Percentiles rank a stretch among this genome's conserved stretches.
These are phyloP conservation scores for Helicorthomorpha holstii DNA, from an alignment of 1,140 invertebrate species.

Conservation along the genomic window DNA sequence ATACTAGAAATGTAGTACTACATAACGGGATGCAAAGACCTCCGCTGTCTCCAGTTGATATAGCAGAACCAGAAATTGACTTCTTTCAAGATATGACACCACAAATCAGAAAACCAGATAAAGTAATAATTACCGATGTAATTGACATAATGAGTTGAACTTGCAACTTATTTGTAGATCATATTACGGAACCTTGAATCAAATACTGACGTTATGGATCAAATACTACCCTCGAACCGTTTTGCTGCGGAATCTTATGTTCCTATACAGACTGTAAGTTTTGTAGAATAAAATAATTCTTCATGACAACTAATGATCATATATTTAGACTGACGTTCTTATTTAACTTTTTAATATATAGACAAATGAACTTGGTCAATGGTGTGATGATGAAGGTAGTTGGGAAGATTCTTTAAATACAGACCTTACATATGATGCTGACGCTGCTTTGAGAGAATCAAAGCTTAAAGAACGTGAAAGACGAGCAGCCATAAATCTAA, in stretches of 20 bases:
- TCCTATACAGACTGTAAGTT: not conserved
- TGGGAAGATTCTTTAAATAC: not conserved
- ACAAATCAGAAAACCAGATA: not conserved
- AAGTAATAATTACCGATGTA: not conserved
- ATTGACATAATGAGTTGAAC: not conserved
- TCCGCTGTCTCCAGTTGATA: not conserved
- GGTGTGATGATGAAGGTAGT: not conserved
- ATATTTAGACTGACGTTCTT: not conserved
- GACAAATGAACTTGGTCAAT: not conserved
- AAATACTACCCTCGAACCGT: not conserved
- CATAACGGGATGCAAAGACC: not conserved
- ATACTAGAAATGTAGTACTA: no score
- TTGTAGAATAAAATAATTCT: not conserved
- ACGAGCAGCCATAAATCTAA: not conserved
- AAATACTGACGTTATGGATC: not conserved
- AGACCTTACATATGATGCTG: not conserved
- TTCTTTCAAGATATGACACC: conserved; percentile 1
- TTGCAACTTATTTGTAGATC: not conserved
- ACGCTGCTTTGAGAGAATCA: not conserved
- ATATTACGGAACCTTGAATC: no score
- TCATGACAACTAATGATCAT: not conserved
- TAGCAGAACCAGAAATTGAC: not conserved
- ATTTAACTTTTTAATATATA: not conserved
- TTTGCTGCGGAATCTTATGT: not conserved
- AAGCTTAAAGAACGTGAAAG: not conserved